phyloP scores from a whole-genome alignment of 2,113 vertebrate species.

The Regulus satrapa region DNA sequence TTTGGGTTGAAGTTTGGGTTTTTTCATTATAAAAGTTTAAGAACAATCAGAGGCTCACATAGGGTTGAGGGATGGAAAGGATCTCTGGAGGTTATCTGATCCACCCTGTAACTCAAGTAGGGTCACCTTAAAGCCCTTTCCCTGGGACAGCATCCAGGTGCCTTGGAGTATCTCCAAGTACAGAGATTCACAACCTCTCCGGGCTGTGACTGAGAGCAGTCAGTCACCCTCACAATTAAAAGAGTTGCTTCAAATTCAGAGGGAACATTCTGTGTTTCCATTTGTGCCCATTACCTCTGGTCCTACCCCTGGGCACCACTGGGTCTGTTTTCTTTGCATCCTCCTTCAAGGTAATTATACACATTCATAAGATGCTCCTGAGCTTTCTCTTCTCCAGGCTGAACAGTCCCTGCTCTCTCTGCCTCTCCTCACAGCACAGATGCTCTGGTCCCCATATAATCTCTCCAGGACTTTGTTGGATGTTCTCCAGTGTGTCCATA shows the following conservation, averaged over 20 bases:
- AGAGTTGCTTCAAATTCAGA: neutral
- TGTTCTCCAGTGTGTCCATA: neutral
- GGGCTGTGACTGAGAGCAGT: neutral
- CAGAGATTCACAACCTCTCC: neutral
- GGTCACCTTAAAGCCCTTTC: neutral
- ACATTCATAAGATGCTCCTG: rapidly evolving
- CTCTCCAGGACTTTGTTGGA: neutral
- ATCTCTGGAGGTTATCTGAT: neutral
- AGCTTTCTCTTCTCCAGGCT: neutral
- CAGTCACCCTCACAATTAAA: neutral
- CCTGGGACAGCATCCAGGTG: rapidly evolving
- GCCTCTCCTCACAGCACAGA: neutral
- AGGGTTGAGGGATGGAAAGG: neutral
- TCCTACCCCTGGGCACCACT: neutral
- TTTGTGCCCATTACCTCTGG: rapidly evolving
- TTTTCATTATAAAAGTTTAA: neutral
- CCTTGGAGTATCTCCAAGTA: neutral
- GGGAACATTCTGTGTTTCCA: neutral
- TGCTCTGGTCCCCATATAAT: neutral
- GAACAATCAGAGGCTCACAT: neutral
- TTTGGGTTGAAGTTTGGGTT: neutral
- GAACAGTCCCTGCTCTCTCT: neutral
- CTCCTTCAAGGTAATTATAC: neutral
- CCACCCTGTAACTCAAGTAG: neutral
- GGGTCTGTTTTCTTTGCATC: neutral